phyloP scores from a whole-genome alignment of 2,113 vertebrate species.

The Hemibagrus wyckioides region DNA sequence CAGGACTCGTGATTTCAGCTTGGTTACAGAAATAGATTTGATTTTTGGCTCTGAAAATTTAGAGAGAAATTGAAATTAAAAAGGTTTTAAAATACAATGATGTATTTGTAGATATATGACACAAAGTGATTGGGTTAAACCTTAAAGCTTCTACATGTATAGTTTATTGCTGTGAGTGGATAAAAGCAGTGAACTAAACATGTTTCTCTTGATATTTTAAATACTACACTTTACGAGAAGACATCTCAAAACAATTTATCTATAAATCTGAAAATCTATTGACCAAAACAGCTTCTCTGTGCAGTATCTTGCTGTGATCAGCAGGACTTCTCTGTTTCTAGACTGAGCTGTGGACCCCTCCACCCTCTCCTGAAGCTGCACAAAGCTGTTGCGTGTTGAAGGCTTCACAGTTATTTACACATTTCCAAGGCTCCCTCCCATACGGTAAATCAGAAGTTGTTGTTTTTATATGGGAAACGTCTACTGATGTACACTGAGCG shows the following conservation, averaged over 20 bases:
- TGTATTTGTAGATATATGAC: background rate
- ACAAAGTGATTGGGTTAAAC: background rate
- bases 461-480: conserved; percentile 49
- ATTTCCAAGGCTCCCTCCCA: conserved; percentile 36
- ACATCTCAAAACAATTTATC: background rate
- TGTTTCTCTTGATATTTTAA: background rate
- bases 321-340: background rate
- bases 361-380: conserved; percentile 9
- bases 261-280: background rate
- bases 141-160: too few species aligned
- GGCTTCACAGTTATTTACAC: conserved; percentile 38
- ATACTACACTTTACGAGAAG: background rate
- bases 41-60: too few species aligned
- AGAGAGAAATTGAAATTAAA: too few species aligned
- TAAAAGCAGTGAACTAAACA: background rate
- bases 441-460: conserved; percentile 33
- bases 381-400: conserved; percentile 19
- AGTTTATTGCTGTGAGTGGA: too few species aligned
- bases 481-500: conserved; percentile 28
- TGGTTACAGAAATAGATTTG: background rate
- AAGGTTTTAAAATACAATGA: background rate
- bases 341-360: conserved; percentile 9
- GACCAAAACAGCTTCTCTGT: background rate
- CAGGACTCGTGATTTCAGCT: background rate
- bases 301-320: background rate